Base-by-base conservation (phyloP, 2,888 invertebrate species). In the Eumerus sabulonum region DNA sequence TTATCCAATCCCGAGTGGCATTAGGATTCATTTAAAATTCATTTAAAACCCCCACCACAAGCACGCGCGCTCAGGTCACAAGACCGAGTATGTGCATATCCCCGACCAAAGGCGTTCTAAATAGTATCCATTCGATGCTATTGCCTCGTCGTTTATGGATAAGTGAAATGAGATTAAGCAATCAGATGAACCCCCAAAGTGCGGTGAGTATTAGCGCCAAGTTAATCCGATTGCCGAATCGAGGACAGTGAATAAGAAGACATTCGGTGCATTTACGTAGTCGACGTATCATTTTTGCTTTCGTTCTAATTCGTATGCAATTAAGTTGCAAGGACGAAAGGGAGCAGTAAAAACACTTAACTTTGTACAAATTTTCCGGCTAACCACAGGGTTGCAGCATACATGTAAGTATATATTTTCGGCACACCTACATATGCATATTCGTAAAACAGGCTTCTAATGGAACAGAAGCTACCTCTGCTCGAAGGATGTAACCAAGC, bases 321-420 rank as follows among this genome's bases (percentile, higher is more conserved):
- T 64, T 45, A 64, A 64, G 53, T 38, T 53, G n/a, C 19, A 45
- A 38, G 38, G 13, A 17, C 45, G 45, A 45, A 12, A 45, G 54
- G 18, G 18, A 45, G 17, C 18, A 11, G 63, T 36, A 14, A 36
- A 9, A 64, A 17, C 14, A 16, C 36, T 64, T 64, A 64, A 64
- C 53, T 53, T 47, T 5, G n/a, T 47, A 48, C 48, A 48, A 56
- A 56, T 66, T 56, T 66, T 56, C 54, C 19, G 66, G 56, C 47
- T 27, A 40, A 19, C 66, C 66, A 56, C 48, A 56, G 13, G 40
- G 16, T 4, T 27, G 27, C 27, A 27, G n/a, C 27, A 27, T 27
- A 7, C 27, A 27, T 27, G 7, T 4, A 27, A 4, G 27, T 27
- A 27, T 27, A 27, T 4, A 7, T 2, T 27, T 7, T 7, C 7